Percentiles rank a stretch among this genome's conserved stretches.
phyloP scores from a whole-genome alignment of 2,888 invertebrate species.

The Tetragonula carbonaria region DNA sequence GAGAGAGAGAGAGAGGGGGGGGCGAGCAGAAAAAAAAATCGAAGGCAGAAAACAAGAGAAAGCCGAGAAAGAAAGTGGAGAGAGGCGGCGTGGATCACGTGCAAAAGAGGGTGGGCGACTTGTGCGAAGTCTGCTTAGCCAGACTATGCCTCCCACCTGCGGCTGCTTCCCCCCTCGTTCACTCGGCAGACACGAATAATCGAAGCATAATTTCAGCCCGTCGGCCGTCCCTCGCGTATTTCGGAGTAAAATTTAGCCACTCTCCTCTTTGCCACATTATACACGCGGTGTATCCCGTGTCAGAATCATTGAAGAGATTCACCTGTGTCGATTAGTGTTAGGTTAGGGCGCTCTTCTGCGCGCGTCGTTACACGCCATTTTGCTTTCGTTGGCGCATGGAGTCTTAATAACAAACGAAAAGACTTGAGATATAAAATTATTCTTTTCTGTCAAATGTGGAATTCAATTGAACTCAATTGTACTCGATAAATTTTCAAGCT shows the following conservation, averaged over 20 bases:
- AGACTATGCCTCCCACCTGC: conserved; percentile 58
- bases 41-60: conserved; percentile 44
- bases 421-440: too few relatives aligned
- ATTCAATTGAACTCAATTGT: too few relatives aligned
- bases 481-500: too few relatives aligned
- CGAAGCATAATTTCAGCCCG: conserved; percentile 71
- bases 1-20: not conserved
- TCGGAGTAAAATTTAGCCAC: conserved; percentile 52
- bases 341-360: not conserved
- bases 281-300: conserved; percentile 31
- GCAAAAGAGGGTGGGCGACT: conserved; percentile 60
- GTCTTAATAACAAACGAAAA: too few relatives aligned
- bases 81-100: conserved; percentile 52
- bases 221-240: conserved; percentile 66
- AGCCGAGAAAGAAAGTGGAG: not conserved
- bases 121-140: conserved; percentile 51
- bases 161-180: conserved; percentile 41
- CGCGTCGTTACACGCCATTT: not conserved
- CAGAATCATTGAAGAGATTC: conserved; percentile 16
- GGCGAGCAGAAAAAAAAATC: conserved; percentile 31
- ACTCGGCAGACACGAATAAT: conserved; percentile 65
- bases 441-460: too few relatives aligned
- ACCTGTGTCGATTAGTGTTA: too few relatives aligned
- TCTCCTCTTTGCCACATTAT: conserved; percentile 34
- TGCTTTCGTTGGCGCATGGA: not conserved